Conservation (phyloP, 2,113 vertebrate genomes). For the Ibidorhyncha struthersii region DNA sequence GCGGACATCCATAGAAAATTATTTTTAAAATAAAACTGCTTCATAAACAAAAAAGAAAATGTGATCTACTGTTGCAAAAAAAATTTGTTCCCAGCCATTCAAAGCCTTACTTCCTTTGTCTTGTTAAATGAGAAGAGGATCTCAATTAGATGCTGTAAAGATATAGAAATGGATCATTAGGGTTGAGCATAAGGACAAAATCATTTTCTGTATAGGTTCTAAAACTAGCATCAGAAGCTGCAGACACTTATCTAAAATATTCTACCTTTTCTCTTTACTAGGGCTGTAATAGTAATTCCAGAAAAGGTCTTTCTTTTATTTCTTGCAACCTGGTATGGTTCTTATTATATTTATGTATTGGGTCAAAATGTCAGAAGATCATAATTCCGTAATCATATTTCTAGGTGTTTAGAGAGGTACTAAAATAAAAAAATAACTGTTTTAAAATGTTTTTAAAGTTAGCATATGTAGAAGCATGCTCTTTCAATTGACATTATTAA, state of each 20-base stretch:
- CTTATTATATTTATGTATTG: background rate
- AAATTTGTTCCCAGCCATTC: background rate
- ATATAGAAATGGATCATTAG: background rate
- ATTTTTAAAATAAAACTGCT: background rate
- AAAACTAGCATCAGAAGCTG: background rate
- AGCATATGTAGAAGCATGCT: background rate
- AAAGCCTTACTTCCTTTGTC: background rate
- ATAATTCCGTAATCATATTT: background rate
- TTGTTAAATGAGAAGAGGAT: background rate
- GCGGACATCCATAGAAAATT: background rate
- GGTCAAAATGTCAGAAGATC: background rate
- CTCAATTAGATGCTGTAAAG: background rate
- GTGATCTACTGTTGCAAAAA: background rate
- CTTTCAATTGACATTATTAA: background rate
- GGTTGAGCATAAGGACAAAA: background rate
- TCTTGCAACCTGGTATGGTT: background rate
- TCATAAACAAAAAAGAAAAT: background rate
- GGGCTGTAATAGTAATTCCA: background rate
- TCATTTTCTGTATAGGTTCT: background rate
- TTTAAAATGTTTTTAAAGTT: background rate
- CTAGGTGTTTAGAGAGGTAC: background rate
- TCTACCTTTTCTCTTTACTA: background rate
- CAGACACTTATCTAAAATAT: background rate
- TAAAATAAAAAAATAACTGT: background rate
- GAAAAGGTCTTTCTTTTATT: background rate